These are phyloP conservation scores for Sceloporus undulatus DNA, from an alignment of 2,113 vertebrate genomes.

Conservation along the genomic window DNA sequence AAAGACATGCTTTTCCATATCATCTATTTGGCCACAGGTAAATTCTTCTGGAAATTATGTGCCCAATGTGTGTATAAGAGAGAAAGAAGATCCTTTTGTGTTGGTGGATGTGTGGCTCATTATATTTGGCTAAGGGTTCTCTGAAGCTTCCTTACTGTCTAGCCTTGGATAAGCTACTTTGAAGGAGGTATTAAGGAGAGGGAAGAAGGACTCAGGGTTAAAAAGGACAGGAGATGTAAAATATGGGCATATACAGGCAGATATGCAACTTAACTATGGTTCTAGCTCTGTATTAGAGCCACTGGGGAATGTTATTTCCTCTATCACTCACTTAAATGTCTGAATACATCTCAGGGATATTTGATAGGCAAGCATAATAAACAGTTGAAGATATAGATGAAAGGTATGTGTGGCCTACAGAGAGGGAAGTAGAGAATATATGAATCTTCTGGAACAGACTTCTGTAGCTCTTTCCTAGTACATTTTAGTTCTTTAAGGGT, in stretches of 20 bases:
- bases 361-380: background rate
- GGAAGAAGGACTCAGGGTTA: background rate
- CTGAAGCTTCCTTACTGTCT: background rate
- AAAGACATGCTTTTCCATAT: slow-evolving; percentile 91
- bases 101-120: background rate
- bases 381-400: background rate
- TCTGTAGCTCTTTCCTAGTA: background rate
- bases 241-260: background rate
- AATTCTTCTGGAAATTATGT: slow-evolving; percentile 2
- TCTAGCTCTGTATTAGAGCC: background rate
- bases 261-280: background rate
- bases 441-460: background rate
- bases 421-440: background rate
- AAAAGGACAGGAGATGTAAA: background rate
- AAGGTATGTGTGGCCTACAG: background rate
- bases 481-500: background rate
- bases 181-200: no score
- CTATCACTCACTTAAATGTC: background rate
- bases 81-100: background rate
- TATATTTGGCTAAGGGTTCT: background rate
- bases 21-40: slow-evolving; percentile 96
- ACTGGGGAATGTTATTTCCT: background rate
- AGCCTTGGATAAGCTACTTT: background rate
- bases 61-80: background rate
- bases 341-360: background rate